These are phyloP conservation scores for Poeciliopsis turneri DNA, from an alignment of 2,797 vertebrate species.

Conservation along the genomic window DNA sequence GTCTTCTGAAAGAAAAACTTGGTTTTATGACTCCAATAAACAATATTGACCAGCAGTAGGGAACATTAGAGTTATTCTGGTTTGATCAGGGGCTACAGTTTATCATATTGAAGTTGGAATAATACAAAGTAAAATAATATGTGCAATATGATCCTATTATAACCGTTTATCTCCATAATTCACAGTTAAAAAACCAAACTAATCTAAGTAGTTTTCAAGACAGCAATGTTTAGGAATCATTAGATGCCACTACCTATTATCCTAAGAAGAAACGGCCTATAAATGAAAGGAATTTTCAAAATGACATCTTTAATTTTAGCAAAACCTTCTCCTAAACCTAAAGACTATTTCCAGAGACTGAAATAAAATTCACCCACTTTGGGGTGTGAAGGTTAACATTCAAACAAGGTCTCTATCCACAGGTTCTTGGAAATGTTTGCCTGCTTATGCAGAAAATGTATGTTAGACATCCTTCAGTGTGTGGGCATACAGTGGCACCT, in stretches of 20 bases:
- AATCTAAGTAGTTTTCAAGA: background rate
- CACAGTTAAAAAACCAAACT: background rate
- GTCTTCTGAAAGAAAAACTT: background rate
- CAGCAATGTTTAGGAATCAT: background rate
- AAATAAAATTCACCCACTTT: constrained; percentile 24
- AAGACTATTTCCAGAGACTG: constrained; percentile 40
- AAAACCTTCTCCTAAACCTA: constrained; percentile 8
- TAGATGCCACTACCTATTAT: background rate
- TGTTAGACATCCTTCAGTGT: constrained; percentile 14
- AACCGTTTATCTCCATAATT: background rate
- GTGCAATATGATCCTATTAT: background rate
- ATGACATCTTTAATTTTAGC: constrained; percentile 12
- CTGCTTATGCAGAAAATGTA: constrained; percentile 28
- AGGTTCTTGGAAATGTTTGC: constrained; percentile 40
- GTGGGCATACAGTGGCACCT: constrained; percentile 16
- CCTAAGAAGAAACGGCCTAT: background rate
- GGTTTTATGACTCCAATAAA: background rate
- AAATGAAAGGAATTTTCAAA: background rate
- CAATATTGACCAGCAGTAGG: background rate
- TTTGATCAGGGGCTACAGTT: background rate
- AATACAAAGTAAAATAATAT: background rate
- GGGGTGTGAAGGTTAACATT: constrained; percentile 10
- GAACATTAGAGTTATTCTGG: background rate
- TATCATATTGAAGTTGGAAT: background rate
- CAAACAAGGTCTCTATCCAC: constrained; percentile 44